Conservation (phyloP, 2,888 invertebrate genomes). For the Ormyrus labotus region DNA sequence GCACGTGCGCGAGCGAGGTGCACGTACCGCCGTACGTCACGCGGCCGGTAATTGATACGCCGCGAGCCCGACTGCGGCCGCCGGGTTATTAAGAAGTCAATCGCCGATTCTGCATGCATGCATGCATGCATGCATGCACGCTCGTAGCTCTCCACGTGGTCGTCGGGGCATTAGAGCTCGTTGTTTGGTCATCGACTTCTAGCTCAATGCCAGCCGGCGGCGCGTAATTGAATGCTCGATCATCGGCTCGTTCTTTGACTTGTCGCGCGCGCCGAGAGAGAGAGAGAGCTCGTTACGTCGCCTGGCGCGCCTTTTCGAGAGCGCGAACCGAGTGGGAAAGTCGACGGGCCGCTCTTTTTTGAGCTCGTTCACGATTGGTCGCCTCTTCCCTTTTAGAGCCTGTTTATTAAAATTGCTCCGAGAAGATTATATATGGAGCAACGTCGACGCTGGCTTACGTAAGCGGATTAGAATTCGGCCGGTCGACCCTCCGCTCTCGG, state of each 20-base stretch:
- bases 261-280: too few relatives aligned
- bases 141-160: not conserved
- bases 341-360: too few relatives aligned
- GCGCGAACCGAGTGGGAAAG: too few relatives aligned
- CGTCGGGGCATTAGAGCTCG: conserved; percentile 22
- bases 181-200: conserved; percentile 44
- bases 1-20: not conserved
- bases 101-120: conserved; percentile 22
- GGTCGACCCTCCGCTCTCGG: too few relatives aligned
- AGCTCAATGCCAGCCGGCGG: conserved; percentile 19
- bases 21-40: not conserved
- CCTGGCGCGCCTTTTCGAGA: too few relatives aligned
- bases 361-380: too few relatives aligned
- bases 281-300: not conserved
- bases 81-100: conserved; percentile 41
- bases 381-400: too few relatives aligned
- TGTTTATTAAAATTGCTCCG: too few relatives aligned
- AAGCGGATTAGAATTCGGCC: too few relatives aligned
- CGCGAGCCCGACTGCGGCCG: not conserved
- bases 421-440: too few relatives aligned
- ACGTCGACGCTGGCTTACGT: too few relatives aligned
- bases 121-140: conserved; percentile 12
- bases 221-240: not conserved
- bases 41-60: not conserved
- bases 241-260: not conserved